Base-by-base conservation (phyloP, 2,797 vertebrate genomes). In the Notolabrus celidotus region DNA sequence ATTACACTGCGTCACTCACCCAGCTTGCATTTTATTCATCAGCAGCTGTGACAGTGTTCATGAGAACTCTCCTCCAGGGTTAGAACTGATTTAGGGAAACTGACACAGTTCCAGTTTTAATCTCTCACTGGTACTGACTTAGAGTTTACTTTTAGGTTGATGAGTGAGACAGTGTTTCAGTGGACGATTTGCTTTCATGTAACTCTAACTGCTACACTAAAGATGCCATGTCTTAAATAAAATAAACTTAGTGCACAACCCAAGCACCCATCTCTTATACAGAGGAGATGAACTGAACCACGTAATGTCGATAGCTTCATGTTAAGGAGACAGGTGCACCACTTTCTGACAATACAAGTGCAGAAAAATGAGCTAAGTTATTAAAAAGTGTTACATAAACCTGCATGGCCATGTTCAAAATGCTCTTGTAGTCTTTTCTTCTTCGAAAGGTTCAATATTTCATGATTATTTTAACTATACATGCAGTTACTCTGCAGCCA, bases 101-200 rank as follows among this genome's bases (percentile, higher is more conserved):
- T 51, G 55, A 72, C 53, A 41, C 52, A 66, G 19, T 67, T 75
- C 78, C 72, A 70, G 25, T 71, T 64, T 66, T 27, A 79, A 70
- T 79, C 47, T 57, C 52, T 70, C 43, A 45, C 39, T 57, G 25
- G 41, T 34, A 33, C 27, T 56, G 45, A 64, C 22, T 68, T 59
- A 39, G 19, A 23, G 19, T 17, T 57, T 38, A 42, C 15, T 60
- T 65, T n/a, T 52, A 68, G 9, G 11, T 57, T 12, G 51, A 16
- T 60, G 61, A 61, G 43, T 59, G 42, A 71, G 39, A 57, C 39
- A 47, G 49, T 53, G 36, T 63, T 59, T 59, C 25, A 41, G 9
- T 45, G 53, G 10, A 23, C 33, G 43, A 31, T 2, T 8, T 6
- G 41, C 58, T 51, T 74, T 27, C 60, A 36, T 50, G 62, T 79